Evolutionary conservation across 1,140 invertebrate genomes (phyloP), one percentile per base, ranked within the genome.

Genomic region (Nomia melanderi): DNA sequence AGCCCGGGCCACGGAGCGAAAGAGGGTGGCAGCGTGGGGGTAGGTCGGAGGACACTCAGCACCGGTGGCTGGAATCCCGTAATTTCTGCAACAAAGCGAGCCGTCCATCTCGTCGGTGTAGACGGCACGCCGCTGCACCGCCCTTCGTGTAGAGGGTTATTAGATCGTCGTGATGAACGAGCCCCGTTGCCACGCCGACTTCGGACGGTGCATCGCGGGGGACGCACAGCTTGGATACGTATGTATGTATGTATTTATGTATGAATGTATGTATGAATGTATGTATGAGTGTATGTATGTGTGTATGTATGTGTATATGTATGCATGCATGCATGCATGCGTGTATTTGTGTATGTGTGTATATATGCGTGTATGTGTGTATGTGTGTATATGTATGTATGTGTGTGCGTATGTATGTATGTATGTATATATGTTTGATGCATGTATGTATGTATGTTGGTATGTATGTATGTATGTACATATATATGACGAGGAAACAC

Each of bases 71-170:
- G 83, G 85, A 88, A 87, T 87, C 82, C 76, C 59, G 85, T 88
- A 88, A 88, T 88, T 88, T 88, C 86, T 88, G 64, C 82, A 85
- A 88, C 86, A 87, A 87, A 88, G 86, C 85, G 72, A 82, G 75
- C 79, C 84, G 84, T 88, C 82, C 77, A 87, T 88, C 84, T 87
- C 82, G 41, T 44, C 70, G 41, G 59, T 57, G 69, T 69, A 56
- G 75, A 41, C 59, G 80, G 67, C 67, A 76, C 69, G 69, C 60
- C 62, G 67, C 54, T 31, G 74, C 67, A 25, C 59, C 67, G 66
- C 72, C 59, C 78, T 78, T 31, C 71, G 74, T 69, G 33, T 62
- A 54, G 75, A 72, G 72, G 83, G 84, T 87, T 87, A 87, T 87
- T 87, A 87, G 86, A 87, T 86, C 77, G 77, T 79, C 77, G 84